These are phyloP conservation scores for Plectrocnemia conspersa DNA, from an alignment of 1,140 invertebrate species.

Conservation along the genomic window DNA sequence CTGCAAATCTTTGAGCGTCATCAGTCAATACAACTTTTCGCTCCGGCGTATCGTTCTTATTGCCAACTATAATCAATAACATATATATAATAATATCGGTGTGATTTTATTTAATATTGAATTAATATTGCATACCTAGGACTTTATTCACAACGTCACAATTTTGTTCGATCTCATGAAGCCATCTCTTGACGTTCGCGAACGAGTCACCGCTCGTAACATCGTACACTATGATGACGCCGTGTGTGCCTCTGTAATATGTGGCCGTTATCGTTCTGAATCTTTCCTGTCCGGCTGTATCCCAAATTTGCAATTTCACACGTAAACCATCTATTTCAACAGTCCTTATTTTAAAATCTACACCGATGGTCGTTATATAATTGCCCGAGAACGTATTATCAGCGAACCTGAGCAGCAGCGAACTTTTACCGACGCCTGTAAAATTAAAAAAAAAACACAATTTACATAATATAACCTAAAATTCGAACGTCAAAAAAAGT, in stretches of 20 bases:
- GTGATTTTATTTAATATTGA: too few species aligned
- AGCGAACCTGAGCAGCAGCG: slow-evolving; percentile 91
- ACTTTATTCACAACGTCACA: slow-evolving; percentile 99
- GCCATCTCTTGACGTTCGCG: slow-evolving; percentile 96
- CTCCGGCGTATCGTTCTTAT: slow-evolving; percentile 97
- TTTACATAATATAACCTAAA: too few species aligned
- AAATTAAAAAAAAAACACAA: slow-evolving; percentile 38
- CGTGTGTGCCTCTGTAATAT: slow-evolving; percentile 98
- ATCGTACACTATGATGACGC: slow-evolving; percentile 99
- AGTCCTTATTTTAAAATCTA: slow-evolving; percentile 99
- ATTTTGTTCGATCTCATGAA: slow-evolving; percentile 99
- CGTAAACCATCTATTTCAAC: slow-evolving; percentile 90
- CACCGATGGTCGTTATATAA: slow-evolving; percentile 99
- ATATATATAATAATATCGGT: not conserved
- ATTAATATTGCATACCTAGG: slow-evolving; percentile 86
- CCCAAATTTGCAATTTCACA: slow-evolving; percentile 99
- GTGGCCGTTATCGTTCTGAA: slow-evolving; percentile 95
- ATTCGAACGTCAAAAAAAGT: too few species aligned
- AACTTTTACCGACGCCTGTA: slow-evolving; percentile 98
- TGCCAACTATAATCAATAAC: slow-evolving; percentile 76
- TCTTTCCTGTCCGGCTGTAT: slow-evolving; percentile 89
- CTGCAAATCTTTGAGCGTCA: slow-evolving; percentile 95
- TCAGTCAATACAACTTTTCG: slow-evolving; percentile 94
- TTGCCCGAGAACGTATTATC: slow-evolving; percentile 98
- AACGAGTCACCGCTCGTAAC: slow-evolving; percentile 98